Conservation (phyloP, 2,113 vertebrate species). For the Arothron firmamentum region DNA sequence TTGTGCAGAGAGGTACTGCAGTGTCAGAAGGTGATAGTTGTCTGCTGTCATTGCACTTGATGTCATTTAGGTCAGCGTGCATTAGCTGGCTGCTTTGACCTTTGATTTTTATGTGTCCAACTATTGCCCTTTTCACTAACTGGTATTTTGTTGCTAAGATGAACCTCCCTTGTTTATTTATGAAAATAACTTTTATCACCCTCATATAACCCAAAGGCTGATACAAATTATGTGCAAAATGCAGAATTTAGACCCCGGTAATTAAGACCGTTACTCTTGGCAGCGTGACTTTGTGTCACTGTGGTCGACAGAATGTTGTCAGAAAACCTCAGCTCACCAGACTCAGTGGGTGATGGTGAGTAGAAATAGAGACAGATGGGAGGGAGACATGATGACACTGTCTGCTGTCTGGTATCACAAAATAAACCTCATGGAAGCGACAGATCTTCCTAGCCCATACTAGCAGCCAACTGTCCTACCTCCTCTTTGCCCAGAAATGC, state of each 20-base stretch:
- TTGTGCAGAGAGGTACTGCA: slow-evolving; percentile 46
- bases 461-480: slow-evolving; percentile 63
- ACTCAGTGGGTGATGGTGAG: slow-evolving; percentile 66
- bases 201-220: too few species aligned
- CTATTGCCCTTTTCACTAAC: slow-evolving; percentile 29
- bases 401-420: slow-evolving; percentile 74
- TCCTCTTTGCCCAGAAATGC: slow-evolving; percentile 50
- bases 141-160: slow-evolving; percentile 39
- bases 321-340: slow-evolving; percentile 64
- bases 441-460: slow-evolving; percentile 62
- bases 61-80: slow-evolving; percentile 64
- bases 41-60: slow-evolving; percentile 54
- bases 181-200: not conserved
- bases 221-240: too few species aligned
- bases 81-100: slow-evolving; percentile 54
- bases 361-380: slow-evolving; percentile 67
- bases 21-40: slow-evolving; percentile 51
- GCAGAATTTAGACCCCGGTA: too few species aligned
- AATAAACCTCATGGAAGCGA: slow-evolving; percentile 72
- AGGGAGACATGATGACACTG: slow-evolving; percentile 70
- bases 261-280: slow-evolving; percentile 26
- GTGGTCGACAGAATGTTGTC: slow-evolving; percentile 53
- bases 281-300: slow-evolving; percentile 54
- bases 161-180: slow-evolving; percentile 24
- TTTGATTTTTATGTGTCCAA: slow-evolving; percentile 57